Percentiles rank a stretch among this genome's conserved stretches.
These are phyloP conservation scores for Centropristis striata DNA, from an alignment of 2,113 vertebrate species.

Conservation along the genomic window DNA sequence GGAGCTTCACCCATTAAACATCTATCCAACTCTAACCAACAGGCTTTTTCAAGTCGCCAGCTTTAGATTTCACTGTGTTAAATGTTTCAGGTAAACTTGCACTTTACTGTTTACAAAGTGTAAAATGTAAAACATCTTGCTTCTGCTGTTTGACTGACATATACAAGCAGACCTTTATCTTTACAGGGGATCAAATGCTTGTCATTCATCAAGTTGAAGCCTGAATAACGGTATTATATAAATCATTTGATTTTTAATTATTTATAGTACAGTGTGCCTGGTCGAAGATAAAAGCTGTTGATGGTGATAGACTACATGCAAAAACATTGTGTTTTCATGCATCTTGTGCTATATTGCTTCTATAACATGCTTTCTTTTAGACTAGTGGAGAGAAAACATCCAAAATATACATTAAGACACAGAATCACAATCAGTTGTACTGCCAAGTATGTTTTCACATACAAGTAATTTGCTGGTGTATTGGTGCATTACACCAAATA, in stretches of 20 bases:
- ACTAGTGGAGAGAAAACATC: no score
- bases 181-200: constrained; percentile 9
- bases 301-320: no score
- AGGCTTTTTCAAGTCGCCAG: neutral
- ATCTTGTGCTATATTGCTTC: no score
- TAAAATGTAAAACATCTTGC: constrained; percentile 3
- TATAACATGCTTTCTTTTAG: no score
- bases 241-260: neutral
- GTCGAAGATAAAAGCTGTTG: neutral
- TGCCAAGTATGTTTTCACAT: no score
- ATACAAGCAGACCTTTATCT: constrained; percentile 26
- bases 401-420: no score
- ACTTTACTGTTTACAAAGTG: no score
- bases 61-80: neutral
- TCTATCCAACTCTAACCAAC: neutral
- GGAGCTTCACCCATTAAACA: neutral
- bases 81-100: no score
- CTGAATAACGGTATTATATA: neutral
- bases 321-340: no score
- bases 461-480: no score
- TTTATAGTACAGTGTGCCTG: neutral
- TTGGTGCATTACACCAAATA: no score
- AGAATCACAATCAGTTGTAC: no score
- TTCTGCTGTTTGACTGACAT: constrained; percentile 20
- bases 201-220: constrained; percentile 10